Conservation (phyloP, 1,140 invertebrate genomes). For the Pissodes strobi region DNA sequence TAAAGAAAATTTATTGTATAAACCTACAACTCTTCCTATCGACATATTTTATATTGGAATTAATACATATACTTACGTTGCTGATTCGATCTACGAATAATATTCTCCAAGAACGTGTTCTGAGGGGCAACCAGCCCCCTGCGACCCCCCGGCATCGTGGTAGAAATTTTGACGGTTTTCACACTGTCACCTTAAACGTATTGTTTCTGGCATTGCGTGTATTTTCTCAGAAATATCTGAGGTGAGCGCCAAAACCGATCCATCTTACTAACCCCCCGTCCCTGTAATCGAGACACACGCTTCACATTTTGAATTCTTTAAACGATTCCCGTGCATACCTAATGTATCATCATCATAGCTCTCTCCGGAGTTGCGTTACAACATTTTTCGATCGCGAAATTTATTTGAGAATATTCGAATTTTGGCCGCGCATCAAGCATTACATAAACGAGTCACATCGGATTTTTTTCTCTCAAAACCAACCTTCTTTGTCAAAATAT, state of each 20-base stretch:
- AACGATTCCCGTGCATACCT: no score
- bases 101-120: conserved; percentile 99
- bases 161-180: conserved; percentile 26
- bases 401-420: no score
- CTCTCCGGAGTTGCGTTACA: no score
- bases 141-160: conserved; percentile 86
- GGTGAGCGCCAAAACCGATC: neutral
- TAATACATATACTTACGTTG: conserved; percentile 86
- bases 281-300: neutral
- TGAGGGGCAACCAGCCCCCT: conserved; percentile 98
- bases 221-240: neutral
- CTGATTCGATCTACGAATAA: conserved; percentile 94
- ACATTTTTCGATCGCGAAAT: no score
- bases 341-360: no score
- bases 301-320: neutral
- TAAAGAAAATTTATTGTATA: no score
- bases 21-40: no score
- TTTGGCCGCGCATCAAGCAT: neutral
- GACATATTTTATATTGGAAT: neutral
- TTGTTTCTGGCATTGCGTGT: conserved; percentile 6
- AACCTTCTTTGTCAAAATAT: conserved; percentile 16
- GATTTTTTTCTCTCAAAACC: neutral
- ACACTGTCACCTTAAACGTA: conserved; percentile 18
- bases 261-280: conserved; percentile 10
- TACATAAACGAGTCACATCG: conserved; percentile 16